Base-by-base conservation (phyloP, 2,888 invertebrate genomes). In the Sphaerophoria rueppellii region DNA sequence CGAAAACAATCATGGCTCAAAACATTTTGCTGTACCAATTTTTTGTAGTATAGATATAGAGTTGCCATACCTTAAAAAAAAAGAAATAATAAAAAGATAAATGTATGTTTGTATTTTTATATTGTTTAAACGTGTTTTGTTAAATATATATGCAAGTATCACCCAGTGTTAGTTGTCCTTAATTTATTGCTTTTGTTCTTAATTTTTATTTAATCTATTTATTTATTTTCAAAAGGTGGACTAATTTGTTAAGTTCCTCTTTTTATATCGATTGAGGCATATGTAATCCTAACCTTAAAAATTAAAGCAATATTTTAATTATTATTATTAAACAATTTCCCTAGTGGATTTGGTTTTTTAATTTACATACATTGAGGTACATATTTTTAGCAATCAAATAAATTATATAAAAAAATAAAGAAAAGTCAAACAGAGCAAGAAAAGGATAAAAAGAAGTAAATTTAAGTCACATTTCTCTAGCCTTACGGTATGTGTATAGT, bases 1-100 rank as follows among this genome's bases (percentile, higher is more conserved):
- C 80, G 81, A 85, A 63, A 85, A 85, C 85, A 85, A 85, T 85
- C 85, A 85, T 77, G 85, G 85, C 85, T 85, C 81, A 81, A 85
- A 67, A 24, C 24, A 77, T 77, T 79, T 79, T 83, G 85, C 80
- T 85, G 85, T 85, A 85, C 85, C 85, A 85, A 85, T 85, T 85
- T 85, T 80, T 61, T 81, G 85, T 85, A 85, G 85, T 85, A 50
- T 85, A 85, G 85, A 77, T 85, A 83, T 65, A 60, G 81, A 85
- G 82, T 86, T 82, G 78, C 82, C 82, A 82, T 86, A 82, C 4
- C 9, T 11, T 43, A 43, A 43, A 43, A 6, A 43, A 43, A 43
- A 43, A 9, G 9, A 43, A 43, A 69, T 12, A 58, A 85, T 75
- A 61, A 43, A 24, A 6, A 71, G 40, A 48, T 50, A 72, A 75